phyloP scores from a whole-genome alignment of 1,140 invertebrate genomes.

The Pararge aegeria region DNA sequence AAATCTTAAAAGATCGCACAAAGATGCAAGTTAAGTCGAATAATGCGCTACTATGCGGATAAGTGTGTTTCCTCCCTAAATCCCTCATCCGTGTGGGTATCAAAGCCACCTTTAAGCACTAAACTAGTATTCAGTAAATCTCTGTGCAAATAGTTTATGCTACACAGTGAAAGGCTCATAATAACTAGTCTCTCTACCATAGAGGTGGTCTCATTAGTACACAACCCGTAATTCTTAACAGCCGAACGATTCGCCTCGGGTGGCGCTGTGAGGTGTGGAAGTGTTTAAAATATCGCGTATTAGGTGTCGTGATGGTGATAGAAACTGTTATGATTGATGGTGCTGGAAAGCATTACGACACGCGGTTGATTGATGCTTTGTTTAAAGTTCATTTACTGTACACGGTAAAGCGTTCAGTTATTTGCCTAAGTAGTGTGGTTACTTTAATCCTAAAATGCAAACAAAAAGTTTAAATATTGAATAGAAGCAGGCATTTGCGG shows the following conservation, averaged over 20 bases:
- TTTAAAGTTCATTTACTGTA: background rate
- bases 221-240: conserved; percentile 34
- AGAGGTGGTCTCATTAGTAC: conserved; percentile 46
- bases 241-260: conserved; percentile 32
- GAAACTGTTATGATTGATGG: background rate
- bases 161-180: background rate
- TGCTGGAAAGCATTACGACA: background rate
- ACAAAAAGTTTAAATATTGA: no score
- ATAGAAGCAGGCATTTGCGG: no score
- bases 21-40: no score
- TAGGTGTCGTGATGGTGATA: conserved; percentile 27
- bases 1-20: no score
- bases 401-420: no score
- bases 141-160: no score
- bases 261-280: conserved; percentile 36
- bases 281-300: conserved; percentile 16
- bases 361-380: background rate
- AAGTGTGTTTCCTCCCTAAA: background rate
- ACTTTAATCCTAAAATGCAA: no score
- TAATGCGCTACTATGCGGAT: no score
- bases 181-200: background rate
- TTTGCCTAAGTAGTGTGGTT: no score
- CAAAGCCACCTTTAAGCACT: background rate
- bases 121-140: background rate
- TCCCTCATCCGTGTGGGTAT: background rate